Evolutionary conservation across 2,888 invertebrate species (phyloP).

Genomic region (Achlya flavicornis): DNA sequence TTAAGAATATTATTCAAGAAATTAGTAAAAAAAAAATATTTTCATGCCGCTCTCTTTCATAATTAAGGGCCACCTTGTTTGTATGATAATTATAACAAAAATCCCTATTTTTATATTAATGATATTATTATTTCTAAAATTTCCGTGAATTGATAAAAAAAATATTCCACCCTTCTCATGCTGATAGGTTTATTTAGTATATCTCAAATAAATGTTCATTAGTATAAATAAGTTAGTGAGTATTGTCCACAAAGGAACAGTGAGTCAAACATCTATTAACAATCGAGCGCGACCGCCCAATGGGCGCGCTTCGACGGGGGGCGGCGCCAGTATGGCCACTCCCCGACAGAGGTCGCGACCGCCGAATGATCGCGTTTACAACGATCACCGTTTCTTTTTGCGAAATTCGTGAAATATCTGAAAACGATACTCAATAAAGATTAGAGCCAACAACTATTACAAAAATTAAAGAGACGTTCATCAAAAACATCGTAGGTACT

Average conservation of each 20-base stretch:
- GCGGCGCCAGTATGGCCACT: constrained; percentile 64
- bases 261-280: constrained; percentile 20
- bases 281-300: constrained; percentile 58
- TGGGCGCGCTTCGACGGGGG: constrained; percentile 66
- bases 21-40: no score
- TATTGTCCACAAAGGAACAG: constrained; percentile 8
- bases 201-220: constrained; percentile 17
- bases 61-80: no score
- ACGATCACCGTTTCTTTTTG: not conserved
- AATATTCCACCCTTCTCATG: not conserved
- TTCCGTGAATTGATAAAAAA: not conserved
- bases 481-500: no score
- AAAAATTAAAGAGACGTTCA: no score
- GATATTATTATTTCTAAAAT: no score
- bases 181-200: constrained; percentile 4
- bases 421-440: no score
- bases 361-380: constrained; percentile 28
- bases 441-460: no score
- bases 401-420: not conserved
- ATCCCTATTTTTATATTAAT: no score
- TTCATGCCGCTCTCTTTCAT: no score
- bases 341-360: constrained; percentile 44
- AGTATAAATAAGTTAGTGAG: constrained; percentile 8
- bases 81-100: no score
- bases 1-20: no score